Evolutionary conservation across 2,888 invertebrate species (phyloP).

Genomic region (Acanthococcus lagerstroemiae): DNA sequence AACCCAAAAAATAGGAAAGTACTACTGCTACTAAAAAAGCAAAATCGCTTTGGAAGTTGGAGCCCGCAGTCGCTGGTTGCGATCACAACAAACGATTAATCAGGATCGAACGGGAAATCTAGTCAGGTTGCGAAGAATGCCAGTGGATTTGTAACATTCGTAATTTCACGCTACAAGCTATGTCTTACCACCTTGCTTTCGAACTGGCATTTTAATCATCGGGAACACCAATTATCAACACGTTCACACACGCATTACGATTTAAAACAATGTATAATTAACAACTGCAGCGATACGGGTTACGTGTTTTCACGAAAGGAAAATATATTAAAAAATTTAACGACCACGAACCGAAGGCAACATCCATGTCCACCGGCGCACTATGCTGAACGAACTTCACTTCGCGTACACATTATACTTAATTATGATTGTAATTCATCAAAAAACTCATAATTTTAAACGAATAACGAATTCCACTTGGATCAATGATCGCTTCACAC

Average conservation of each 20-base stretch:
- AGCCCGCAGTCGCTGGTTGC: too few species aligned
- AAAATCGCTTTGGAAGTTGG: too few species aligned
- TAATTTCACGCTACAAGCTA: neutral
- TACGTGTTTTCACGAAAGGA: neutral
- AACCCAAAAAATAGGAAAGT: too few species aligned
- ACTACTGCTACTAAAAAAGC: too few species aligned
- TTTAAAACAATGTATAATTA: conserved; percentile 5
- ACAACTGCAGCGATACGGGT: neutral
- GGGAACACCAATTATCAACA: conserved; percentile 6
- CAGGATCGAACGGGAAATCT: neutral
- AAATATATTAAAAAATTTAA: neutral
- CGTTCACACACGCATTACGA: conserved; percentile 11
- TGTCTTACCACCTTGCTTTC: conserved; percentile 28
- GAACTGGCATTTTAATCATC: conserved; percentile 26
- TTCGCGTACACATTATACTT: neutral
- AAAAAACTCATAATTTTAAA: neutral
- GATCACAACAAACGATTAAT: too few species aligned
- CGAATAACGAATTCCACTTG: neutral
- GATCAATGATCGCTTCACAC: conserved; percentile 21
- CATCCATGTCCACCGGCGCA: neutral
- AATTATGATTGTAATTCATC: neutral
- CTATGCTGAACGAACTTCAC: neutral
- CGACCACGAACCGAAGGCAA: neutral
- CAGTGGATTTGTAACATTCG: neutral
- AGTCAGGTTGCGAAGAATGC: neutral